Base-by-base conservation (phyloP, 2,797 vertebrate genomes). In the Sitta carolinensis region DNA sequence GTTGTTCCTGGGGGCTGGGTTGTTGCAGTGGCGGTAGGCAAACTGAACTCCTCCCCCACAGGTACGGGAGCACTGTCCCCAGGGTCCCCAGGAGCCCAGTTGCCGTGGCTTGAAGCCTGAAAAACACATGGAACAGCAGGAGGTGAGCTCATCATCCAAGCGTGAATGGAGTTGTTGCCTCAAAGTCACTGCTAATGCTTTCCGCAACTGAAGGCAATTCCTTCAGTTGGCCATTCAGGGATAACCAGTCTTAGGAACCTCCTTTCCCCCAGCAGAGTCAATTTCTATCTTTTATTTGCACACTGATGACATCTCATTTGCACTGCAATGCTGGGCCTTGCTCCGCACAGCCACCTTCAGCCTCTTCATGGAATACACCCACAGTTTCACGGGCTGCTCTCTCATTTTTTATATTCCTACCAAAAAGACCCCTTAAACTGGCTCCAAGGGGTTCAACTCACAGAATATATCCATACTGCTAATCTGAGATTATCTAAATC, bases 61-160 rank as follows among this genome's bases (percentile, higher is more conserved):
- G 0, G 98, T 98, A 8, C 99, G 98, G 22, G 99, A 99, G 91
- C 99, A 99, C 13, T 98, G 96, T 16, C 99, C 99, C 99, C 99
- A 99, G 1, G 99, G 85, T 2, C 99, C 99, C 99, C 99, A 99
- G 14, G 99, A 99, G 1, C 99, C 99, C 99, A 99, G 97, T 98
- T 99, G 73, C 99, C 99, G 5, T 99, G 99, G 94, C 98, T 99
- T 50, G 99, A 99, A 54, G 98, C 98, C 99, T 99, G 97, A 89
- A 97, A 97, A 42, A 87, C 13, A 95, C 11, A 93, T 11, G 30
- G 45, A 68, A 85, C 9, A 66, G 52, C 7, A 7, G 38, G 6
- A 82, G 34, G 29, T 87, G 61, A 96, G 63, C 11, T 34, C 2
- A 2, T 34, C 54, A 32, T 26, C 48, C 40, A 47, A 32, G 7